Conservation (phyloP, 2,888 invertebrate species). For the Callyntrura guangdongensis region DNA sequence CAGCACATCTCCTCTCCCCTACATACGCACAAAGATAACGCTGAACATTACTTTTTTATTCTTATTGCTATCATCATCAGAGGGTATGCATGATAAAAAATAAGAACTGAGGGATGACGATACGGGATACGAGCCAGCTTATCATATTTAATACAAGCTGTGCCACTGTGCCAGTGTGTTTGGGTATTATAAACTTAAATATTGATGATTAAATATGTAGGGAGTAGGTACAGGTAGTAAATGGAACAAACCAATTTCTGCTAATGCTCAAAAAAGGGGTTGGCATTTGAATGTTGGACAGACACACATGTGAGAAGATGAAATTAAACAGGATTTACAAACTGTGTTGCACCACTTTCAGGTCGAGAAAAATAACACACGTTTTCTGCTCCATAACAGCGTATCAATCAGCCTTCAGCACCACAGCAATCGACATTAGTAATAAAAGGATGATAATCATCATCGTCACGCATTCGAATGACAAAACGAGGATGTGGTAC, state of each 20-base stretch:
- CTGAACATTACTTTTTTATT: too few relatives aligned
- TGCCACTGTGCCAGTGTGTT: neutral
- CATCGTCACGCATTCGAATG: neutral
- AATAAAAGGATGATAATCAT: neutral
- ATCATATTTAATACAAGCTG: conserved; percentile 21
- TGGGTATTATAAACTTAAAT: neutral
- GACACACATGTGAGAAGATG: neutral
- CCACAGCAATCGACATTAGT: neutral
- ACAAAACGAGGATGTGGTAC: too few relatives aligned
- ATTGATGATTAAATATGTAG: neutral
- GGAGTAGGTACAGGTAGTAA: conserved; percentile 11
- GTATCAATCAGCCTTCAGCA: neutral
- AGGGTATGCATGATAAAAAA: neutral
- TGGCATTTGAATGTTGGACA: conserved; percentile 2
- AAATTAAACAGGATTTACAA: conserved; percentile 37
- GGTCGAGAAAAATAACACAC: neutral
- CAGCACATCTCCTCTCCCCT: too few relatives aligned
- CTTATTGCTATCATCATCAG: too few relatives aligned
- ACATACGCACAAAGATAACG: too few relatives aligned
- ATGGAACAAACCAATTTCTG: conserved; percentile 16
- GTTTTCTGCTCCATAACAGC: neutral
- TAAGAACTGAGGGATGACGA: neutral
- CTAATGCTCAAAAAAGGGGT: conserved; percentile 10
- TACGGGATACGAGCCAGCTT: conserved; percentile 22
- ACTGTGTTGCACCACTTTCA: neutral